These are phyloP conservation scores for Ischnura elegans DNA, from an alignment of 2,888 invertebrate species.

Conservation along the genomic window DNA sequence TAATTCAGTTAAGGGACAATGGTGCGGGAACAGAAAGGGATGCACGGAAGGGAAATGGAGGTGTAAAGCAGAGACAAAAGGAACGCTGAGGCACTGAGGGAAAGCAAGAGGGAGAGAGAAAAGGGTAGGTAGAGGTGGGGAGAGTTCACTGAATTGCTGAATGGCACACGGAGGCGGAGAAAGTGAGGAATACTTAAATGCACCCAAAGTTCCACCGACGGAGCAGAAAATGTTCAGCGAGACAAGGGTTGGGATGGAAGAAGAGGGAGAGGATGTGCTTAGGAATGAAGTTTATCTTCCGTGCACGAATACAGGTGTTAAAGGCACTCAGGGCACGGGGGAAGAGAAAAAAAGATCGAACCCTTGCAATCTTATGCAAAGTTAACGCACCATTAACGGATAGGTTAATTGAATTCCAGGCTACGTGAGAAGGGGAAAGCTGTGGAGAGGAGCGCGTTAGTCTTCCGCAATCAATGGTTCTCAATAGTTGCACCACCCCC, in stretches of 20 bases:
- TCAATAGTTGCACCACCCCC: too few species aligned
- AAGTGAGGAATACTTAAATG: not conserved
- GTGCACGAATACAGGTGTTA: too few species aligned
- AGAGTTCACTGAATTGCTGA: not conserved
- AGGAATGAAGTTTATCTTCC: too few species aligned
- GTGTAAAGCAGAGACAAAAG: constrained; percentile 33
- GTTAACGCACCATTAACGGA: too few species aligned
- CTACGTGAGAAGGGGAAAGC: too few species aligned
- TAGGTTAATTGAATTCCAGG: too few species aligned
- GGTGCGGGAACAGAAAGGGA: constrained; percentile 32
- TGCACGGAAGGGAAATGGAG: constrained; percentile 12
- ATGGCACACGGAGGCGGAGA: not conserved
- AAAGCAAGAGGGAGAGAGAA: not conserved
- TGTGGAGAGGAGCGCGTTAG: too few species aligned
- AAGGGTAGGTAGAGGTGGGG: not conserved
- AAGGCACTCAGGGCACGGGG: too few species aligned
- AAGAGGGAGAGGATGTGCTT: not conserved
- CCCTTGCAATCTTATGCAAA: too few species aligned
- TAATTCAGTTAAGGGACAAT: constrained; percentile 57
- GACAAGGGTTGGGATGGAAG: too few species aligned
- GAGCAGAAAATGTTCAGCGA: not conserved
- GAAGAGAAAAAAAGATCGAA: too few species aligned
- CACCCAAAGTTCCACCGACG: not conserved
- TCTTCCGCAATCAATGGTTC: too few species aligned
- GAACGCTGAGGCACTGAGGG: not conserved